These are phyloP conservation scores for Zoroaster sp. DNA, from an alignment of 53 echinoderm and acorn worm species.

Conservation along the genomic window DNA sequence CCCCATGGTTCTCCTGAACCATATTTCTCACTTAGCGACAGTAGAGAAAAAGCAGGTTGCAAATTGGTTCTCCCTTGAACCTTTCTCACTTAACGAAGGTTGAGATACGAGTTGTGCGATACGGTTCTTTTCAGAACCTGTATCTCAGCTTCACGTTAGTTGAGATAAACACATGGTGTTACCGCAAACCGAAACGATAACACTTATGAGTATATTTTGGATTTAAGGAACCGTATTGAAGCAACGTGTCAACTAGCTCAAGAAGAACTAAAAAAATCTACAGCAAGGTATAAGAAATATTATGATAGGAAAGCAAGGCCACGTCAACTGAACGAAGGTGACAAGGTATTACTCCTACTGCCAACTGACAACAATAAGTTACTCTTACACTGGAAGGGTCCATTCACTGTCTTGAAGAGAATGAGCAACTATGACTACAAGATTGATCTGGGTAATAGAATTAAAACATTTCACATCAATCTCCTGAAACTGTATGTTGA, in stretches of 20 bases:
- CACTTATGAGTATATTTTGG: slow-evolving; percentile 61
- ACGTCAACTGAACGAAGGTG: slow-evolving; percentile 40
- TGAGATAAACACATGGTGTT: no score
- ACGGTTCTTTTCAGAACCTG: no score
- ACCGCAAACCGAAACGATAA: no score
- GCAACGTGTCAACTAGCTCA: slow-evolving; percentile 56
- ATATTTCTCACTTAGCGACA: no score
- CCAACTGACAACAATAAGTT: slow-evolving; percentile 67
- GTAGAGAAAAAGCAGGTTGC: no score
- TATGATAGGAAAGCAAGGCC: slow-evolving; percentile 12
- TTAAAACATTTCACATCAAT: slow-evolving; percentile 3
- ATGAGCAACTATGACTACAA: slow-evolving; percentile 25
- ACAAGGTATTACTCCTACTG: slow-evolving; percentile 40
- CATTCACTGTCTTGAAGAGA: not conserved
- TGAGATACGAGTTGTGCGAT: no score
- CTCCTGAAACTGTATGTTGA: not conserved
- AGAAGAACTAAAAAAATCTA: slow-evolving; percentile 46
- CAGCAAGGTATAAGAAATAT: slow-evolving; percentile 9
- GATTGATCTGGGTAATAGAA: slow-evolving; percentile 25
- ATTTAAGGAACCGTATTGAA: slow-evolving; percentile 41
- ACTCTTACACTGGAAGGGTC: slow-evolving; percentile 64
- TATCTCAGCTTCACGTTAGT: no score
- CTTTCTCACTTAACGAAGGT: no score
- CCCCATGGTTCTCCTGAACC: no score
- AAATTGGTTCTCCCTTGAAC: no score